These are phyloP conservation scores for Dryobotodes eremita DNA, from an alignment of 2,888 invertebrate species.

Conservation along the genomic window DNA sequence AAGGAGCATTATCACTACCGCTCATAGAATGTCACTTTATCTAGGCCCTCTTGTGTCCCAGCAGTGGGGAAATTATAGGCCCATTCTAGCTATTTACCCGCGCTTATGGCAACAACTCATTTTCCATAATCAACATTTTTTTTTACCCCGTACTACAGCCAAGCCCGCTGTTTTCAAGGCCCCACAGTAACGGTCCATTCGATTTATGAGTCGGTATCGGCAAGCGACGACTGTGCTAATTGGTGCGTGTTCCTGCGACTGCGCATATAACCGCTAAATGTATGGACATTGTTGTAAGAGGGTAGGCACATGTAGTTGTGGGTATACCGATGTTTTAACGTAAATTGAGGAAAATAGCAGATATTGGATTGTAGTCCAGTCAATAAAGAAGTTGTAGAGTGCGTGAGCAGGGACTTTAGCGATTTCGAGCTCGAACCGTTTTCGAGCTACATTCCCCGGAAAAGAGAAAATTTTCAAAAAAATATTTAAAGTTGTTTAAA, in stretches of 20 bases:
- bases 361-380: neutral
- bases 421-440: no score
- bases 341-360: neutral
- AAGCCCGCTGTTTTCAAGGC: conserved; percentile 68
- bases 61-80: no score
- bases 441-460: no score
- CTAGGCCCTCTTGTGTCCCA: no score
- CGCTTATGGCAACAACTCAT: no score
- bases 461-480: no score
- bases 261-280: conserved; percentile 64
- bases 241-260: conserved; percentile 82
- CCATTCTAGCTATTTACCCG: no score
- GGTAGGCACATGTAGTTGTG: conserved; percentile 16
- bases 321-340: neutral
- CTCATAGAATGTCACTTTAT: no score
- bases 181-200: conserved; percentile 79
- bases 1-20: no score
- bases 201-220: conserved; percentile 82
- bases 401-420: no score
- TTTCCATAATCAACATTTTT: neutral
- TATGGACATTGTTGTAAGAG: conserved; percentile 45
- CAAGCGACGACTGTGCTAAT: conserved; percentile 82
- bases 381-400: no score
- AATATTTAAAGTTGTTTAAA: no score
- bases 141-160: neutral